A percentile compares a stretch with the other conserved stretches of the same genome.
phyloP scores from a whole-genome alignment of 2,113 vertebrate species.

The Phrynosoma platyrhinos region DNA sequence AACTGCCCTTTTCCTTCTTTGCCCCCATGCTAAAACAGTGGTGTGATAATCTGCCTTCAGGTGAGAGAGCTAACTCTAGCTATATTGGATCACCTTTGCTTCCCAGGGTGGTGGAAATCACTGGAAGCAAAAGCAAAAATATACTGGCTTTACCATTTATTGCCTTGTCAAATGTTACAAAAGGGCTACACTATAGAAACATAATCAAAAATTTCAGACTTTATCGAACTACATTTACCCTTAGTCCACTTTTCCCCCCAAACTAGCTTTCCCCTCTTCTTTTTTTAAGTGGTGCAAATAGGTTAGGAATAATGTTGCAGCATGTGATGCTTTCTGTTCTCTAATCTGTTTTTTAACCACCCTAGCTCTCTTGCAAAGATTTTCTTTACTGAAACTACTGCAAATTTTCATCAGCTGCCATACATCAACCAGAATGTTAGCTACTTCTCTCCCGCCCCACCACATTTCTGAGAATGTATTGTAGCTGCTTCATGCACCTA shows the following conservation, averaged over 20 bases:
- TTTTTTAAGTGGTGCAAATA: background rate
- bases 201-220: background rate
- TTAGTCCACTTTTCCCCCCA: background rate
- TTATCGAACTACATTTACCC: background rate
- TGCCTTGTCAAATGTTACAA: no score
- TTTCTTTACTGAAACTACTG: background rate
- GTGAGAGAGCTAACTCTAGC: background rate
- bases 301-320: background rate
- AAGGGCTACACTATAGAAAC: accelerated
- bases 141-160: background rate
- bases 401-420: background rate
- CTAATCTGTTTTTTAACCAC: background rate
- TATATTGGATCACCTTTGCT: background rate
- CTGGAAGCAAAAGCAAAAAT: background rate
- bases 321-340: background rate
- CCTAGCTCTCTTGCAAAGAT: background rate
- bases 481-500: background rate
- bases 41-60: background rate
- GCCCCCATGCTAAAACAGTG: background rate
- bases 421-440: background rate
- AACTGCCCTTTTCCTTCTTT: no score
- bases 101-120: background rate
- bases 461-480: accelerated
- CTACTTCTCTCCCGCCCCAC: accelerated
- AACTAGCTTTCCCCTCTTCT: accelerated